Evolutionary conservation across 2,113 vertebrate species (phyloP).

Genomic region (Micronycteris hirsuta): DNA sequence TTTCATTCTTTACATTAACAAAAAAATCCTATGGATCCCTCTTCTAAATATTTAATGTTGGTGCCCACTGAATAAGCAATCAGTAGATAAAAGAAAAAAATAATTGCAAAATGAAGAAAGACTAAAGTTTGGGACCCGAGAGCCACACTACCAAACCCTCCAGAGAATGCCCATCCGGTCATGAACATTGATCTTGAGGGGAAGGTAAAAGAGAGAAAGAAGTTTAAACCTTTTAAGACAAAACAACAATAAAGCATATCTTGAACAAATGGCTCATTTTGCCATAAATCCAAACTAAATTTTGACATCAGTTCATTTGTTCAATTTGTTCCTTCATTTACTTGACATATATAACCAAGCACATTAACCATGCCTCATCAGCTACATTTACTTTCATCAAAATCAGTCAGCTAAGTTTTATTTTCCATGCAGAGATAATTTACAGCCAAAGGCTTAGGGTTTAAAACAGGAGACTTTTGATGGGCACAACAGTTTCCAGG

Average conservation of each 20-base stretch:
- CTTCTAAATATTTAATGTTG: conserved; percentile 6
- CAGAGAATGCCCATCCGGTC: neutral
- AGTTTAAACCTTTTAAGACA: neutral
- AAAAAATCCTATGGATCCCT: neutral
- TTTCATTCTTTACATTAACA: conserved; percentile 18
- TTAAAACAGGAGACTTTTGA: conserved; percentile 6
- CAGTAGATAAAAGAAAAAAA: neutral
- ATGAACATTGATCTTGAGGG: neutral
- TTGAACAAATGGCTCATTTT: neutral
- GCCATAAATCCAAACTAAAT: conserved; percentile 4
- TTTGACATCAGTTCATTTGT: neutral
- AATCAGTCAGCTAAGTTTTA: neutral
- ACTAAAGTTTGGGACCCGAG: neutral
- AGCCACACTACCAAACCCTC: neutral
- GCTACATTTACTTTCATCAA: neutral
- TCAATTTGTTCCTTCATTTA: neutral
- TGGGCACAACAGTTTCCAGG: neutral
- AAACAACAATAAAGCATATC: neutral
- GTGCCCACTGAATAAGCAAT: neutral
- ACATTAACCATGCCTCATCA: neutral
- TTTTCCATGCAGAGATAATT: conserved; percentile 11
- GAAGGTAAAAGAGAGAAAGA: neutral
- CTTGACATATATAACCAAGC: neutral
- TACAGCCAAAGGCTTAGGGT: neutral
- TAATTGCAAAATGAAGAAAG: conserved; percentile 20